Evolutionary conservation across 2,888 invertebrate genomes (phyloP).

Genomic region (Embidobia sp.): DNA sequence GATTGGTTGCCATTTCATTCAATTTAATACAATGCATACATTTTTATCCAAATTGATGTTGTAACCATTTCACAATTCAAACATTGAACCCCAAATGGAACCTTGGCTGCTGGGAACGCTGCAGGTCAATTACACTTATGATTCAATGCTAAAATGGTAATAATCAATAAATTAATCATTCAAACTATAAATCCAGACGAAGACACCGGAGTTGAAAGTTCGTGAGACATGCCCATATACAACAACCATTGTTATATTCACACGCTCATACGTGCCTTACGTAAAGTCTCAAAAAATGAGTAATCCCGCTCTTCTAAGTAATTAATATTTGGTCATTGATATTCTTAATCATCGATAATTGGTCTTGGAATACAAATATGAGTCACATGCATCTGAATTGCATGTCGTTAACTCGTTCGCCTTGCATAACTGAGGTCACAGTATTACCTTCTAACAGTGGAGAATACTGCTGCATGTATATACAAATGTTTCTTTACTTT

Average conservation of each 20-base stretch:
- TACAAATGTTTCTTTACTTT: conserved; percentile 20
- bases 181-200: too few species aligned
- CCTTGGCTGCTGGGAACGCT: too few species aligned
- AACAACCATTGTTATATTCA: background rate
- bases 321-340: conserved; percentile 32
- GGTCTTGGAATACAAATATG: conserved; percentile 20
- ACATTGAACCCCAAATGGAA: too few species aligned
- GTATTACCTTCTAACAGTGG: conserved; percentile 43
- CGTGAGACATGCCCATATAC: too few species aligned
- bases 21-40: too few species aligned
- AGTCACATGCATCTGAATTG: conserved; percentile 19
- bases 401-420: conserved; percentile 46
- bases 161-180: too few species aligned
- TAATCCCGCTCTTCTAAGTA: conserved; percentile 9
- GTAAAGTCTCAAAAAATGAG: conserved; percentile 11
- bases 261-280: background rate
- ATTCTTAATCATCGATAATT: conserved; percentile 44
- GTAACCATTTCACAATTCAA: too few species aligned
- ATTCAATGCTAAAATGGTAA: too few species aligned
- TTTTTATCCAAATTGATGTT: too few species aligned
- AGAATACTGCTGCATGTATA: conserved; percentile 12
- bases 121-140: too few species aligned
- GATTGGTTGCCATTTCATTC: too few species aligned
- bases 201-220: too few species aligned
- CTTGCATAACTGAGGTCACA: conserved; percentile 51